phyloP scores from a whole-genome alignment of 2,113 vertebrate genomes.

The Capra hircus region DNA sequence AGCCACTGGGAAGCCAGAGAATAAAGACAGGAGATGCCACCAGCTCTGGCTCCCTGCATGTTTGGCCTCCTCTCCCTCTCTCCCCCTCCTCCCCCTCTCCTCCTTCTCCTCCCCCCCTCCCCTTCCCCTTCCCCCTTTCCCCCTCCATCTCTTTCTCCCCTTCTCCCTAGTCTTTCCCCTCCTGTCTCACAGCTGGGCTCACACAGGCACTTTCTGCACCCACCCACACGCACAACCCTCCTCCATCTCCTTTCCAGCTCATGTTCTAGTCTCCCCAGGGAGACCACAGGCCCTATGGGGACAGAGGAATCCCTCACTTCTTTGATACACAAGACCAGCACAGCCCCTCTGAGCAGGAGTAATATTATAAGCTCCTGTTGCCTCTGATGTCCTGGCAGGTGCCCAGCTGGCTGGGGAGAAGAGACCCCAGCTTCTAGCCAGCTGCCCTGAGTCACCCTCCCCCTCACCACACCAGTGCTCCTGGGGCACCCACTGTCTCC shows the following conservation, averaged over 20 bases:
- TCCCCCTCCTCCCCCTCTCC: not conserved
- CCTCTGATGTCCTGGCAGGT: not conserved
- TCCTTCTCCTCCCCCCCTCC: not conserved
- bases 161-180: too few species aligned
- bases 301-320: not conserved
- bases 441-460: conserved; percentile 56
- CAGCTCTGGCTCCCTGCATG: not conserved
- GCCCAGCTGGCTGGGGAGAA: not conserved
- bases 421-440: conserved; percentile 58
- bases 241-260: not conserved
- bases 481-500: not conserved
- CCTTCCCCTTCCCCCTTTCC: not conserved
- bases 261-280: not conserved
- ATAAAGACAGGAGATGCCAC: not conserved
- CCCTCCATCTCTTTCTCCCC: not conserved
- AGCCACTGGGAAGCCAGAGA: not conserved
- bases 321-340: too few species aligned
- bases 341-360: rapidly evolving
- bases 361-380: not conserved
- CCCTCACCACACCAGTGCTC: not conserved
- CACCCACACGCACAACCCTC: rapidly evolving
- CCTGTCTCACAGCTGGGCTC: not conserved
- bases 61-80: not conserved
- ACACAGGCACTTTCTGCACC: not conserved
- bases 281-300: not conserved